A percentile compares a stretch with the other conserved stretches of the same genome.
Evolutionary conservation across 2,888 invertebrate genomes (phyloP).

Genomic region (Bugula neritina): DNA sequence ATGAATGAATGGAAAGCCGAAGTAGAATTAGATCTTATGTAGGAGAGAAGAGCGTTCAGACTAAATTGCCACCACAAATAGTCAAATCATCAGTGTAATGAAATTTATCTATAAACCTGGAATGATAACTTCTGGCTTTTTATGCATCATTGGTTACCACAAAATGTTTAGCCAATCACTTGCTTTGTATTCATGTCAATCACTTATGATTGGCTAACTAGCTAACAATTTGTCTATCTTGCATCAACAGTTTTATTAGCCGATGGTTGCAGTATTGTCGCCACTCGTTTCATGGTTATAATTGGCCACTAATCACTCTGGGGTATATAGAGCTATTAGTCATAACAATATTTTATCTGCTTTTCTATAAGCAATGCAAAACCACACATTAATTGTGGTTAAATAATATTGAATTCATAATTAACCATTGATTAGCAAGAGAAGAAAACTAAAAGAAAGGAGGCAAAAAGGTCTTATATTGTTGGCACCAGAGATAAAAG

Average conservation of each 20-base stretch:
- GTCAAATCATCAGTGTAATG: not conserved
- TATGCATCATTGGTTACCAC: conserved; percentile 22
- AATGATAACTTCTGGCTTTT: conserved; percentile 1
- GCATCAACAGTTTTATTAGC: conserved; percentile 21
- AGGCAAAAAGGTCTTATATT: too few species aligned
- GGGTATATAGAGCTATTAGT: not conserved
- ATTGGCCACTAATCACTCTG: not conserved
- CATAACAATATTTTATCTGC: not conserved
- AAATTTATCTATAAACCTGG: conserved; percentile 8
- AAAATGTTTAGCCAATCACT: not conserved
- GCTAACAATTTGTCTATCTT: not conserved
- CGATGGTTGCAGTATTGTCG: conserved; percentile 8
- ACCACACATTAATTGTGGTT: not conserved
- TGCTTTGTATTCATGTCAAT: not conserved
- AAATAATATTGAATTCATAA: not conserved
- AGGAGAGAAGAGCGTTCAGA: not conserved
- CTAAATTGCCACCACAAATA: conserved; percentile 6
- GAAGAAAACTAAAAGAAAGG: not conserved
- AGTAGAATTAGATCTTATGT: conserved; percentile 17
- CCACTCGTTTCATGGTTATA: conserved; percentile 2
- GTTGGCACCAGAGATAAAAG: too few species aligned
- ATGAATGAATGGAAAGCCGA: not conserved
- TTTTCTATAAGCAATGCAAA: not conserved
- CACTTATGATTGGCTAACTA: conserved; percentile 1
- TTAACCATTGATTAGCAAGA: not conserved